Evolutionary conservation across 2,888 invertebrate genomes (phyloP), one percentile per base, ranked within the genome.

Genomic region (Oxycera nigricornis): DNA sequence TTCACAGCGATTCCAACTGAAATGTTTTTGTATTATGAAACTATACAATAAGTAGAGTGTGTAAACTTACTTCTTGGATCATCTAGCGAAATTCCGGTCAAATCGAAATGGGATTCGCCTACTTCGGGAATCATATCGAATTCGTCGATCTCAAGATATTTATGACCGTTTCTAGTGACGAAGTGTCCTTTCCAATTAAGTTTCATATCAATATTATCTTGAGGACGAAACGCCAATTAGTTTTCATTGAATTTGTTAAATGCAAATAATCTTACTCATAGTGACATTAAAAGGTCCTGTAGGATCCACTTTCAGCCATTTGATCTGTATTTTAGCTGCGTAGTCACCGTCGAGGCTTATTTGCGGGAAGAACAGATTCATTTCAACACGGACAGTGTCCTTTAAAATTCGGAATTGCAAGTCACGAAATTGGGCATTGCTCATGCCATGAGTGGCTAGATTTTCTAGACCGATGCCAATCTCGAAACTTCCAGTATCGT

Each of bases 41-140:
- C n/a, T n/a, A n/a, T n/a, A n/a, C n/a, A n/a, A n/a, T n/a, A n/a
- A n/a, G n/a, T n/a, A n/a, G 20, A 50, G 20, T 17, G 11, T 1
- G 4, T 14, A 46, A 26, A 70, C 91, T 89, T 84, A 92, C 92
- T 91, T 73, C 92, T 82, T 50, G 88, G 88, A 1, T 90, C 90
- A 79, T 91, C 89, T 73, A 88, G 87, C 79, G 89, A 87, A 7
- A 90, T 80, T 75, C 91, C 91, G 30, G 86, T 87, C 67, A 91
- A 87, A 79, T 86, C 86, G 26, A 90, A 83, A 74, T 87, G 87
- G 88, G 92, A 87, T 74, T 87, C 87, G 17, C 89, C 89, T 17
- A 92, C 86, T 80, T 90, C 90, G 2, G 92, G 91, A 41, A 87
- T 85, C 84, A 90, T 85, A 80, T 87, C 88, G 80, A 91, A 89